Base-by-base conservation (phyloP, 2,797 vertebrate species). In the Poecilia wingei region DNA sequence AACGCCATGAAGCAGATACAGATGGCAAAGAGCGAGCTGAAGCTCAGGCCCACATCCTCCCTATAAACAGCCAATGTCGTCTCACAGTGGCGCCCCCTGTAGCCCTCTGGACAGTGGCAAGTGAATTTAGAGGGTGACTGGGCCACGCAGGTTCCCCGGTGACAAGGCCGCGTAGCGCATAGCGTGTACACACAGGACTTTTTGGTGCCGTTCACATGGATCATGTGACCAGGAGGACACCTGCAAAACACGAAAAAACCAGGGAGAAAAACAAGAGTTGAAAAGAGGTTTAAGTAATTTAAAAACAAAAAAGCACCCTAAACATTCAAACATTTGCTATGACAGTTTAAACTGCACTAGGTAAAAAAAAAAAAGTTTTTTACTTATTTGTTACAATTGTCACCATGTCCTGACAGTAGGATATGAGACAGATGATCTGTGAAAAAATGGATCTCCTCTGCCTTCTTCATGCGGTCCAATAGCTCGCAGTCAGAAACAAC, bases 1-100 rank as follows among this genome's bases (percentile, higher is more conserved):
- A 98, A 94, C 0, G 96, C 97, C 95, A 98, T 95, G 93, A 97
- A 97, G 94, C 97, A 97, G 93, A 97, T 94, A 59, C 96, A 97
- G 94, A 97, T 98, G 88, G 97, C 97, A 16, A 98, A 97, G 59
- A 97, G 94, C 45, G 96, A 98, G 93, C 96, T 97, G 94, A 98
- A 97, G 93, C 97, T 97, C 71, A 98, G 94, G 79, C 97, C 97
- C 33, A 97, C 95, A 0, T 97, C 96, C 78, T 96, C 96, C 39
- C 95, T 93, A 88, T 97, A 97, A 86, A 97, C 89, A 0, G 97
- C 96, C 89, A 98, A 92, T 0, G 95, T 93, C 25, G 96, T 90
- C 87, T 98, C 97, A 25, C 97, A 98, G 94, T 86, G 96, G 33
- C 66, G 96, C 1, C 97, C 97, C 0, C 94, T 83, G 86, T 96